Percentiles rank a stretch among this genome's conserved stretches.
phyloP scores from a whole-genome alignment of 2,888 invertebrate genomes.

The Drosophila sordidapex region DNA sequence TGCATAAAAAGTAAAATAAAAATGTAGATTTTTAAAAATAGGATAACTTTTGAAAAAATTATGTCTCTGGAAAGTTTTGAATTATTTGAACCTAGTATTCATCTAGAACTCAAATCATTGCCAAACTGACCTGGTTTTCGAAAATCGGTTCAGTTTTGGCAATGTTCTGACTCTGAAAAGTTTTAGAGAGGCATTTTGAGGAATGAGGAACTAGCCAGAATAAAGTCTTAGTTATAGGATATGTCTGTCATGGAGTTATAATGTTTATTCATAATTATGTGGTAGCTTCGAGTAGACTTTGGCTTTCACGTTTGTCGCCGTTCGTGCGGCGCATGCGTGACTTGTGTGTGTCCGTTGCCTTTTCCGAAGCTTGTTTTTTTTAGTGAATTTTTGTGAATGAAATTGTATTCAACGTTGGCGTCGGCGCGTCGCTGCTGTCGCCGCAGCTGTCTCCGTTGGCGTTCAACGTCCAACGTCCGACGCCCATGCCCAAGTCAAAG shows the following conservation, averaged over 20 bases:
- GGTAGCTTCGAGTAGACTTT: slow-evolving; percentile 10
- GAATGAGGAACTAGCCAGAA: neutral
- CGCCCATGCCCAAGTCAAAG: slow-evolving; percentile 54
- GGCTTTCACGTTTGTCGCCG: slow-evolving; percentile 25
- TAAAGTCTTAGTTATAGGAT: neutral
- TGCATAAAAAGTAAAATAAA: neutral
- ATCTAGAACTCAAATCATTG: neutral
- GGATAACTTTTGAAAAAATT: neutral
- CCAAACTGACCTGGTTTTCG: neutral
- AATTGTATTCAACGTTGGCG: slow-evolving; percentile 79
- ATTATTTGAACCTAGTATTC: neutral
- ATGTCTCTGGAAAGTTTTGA: neutral
- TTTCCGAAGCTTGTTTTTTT: slow-evolving; percentile 57
- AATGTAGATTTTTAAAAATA: neutral
- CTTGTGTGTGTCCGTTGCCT: slow-evolving; percentile 80
- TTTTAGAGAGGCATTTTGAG: neutral
- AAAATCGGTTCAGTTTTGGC: neutral
- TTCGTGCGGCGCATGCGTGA: slow-evolving; percentile 79
- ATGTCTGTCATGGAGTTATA: neutral
- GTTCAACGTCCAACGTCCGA: slow-evolving; percentile 16
- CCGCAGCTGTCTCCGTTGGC: slow-evolving; percentile 37
- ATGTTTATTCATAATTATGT: neutral
- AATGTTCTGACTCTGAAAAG: neutral
- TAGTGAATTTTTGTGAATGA: slow-evolving; percentile 79
- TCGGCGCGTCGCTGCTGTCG: slow-evolving; percentile 22